Evolutionary conservation across 2,888 invertebrate species (phyloP), one percentile per base, ranked within the genome.

Genomic region (Noctuana brunneofusca): DNA sequence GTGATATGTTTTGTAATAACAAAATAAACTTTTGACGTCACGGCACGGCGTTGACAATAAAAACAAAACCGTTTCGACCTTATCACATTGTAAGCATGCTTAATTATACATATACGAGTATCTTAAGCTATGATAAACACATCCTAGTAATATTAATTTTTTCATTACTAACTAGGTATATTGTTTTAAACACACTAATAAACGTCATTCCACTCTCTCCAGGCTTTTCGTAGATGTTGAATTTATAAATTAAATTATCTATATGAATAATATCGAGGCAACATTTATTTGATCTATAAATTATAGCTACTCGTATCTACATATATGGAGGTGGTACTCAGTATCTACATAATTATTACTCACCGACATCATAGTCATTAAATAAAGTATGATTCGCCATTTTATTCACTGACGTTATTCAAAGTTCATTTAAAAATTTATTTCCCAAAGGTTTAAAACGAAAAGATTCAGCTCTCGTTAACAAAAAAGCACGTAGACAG

Each of bases 21-120:
- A 73, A 77, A 77, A 75, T 68, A 70, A 71, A 73, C 76, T 66
- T 81, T 83, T 84, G 83, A 85, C 86, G 84, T 86, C 86, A 83
- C 68, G 22, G 12, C 46, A 22, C 46, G 65, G 66, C n/a, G 53
- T 58, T 58, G 74, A 79, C 78, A 78, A 84, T 77, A 81, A 78
- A 74, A 77, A 78, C 71, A 78, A 75, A 72, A 78, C 76, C 76
- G 77, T 80, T 24, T 24, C 50, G 41, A 41, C n/a, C 71, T 74
- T 81, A 82, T 83, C 80, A 68, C 64, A 66, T 67, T 58, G 41
- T 50, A 35, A 18, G 55, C 22, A 16, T 49, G 16, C 16, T 50
- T 16, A 41, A 8, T 16, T 16, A 16, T 41, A 16, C 9, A 27
- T 1, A 0, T 27, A 27, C 27, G 2, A 3, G 14, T 5, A 14